These are phyloP conservation scores for Sinosuthora webbiana DNA, from an alignment of 2,113 vertebrate species.

Conservation along the genomic window DNA sequence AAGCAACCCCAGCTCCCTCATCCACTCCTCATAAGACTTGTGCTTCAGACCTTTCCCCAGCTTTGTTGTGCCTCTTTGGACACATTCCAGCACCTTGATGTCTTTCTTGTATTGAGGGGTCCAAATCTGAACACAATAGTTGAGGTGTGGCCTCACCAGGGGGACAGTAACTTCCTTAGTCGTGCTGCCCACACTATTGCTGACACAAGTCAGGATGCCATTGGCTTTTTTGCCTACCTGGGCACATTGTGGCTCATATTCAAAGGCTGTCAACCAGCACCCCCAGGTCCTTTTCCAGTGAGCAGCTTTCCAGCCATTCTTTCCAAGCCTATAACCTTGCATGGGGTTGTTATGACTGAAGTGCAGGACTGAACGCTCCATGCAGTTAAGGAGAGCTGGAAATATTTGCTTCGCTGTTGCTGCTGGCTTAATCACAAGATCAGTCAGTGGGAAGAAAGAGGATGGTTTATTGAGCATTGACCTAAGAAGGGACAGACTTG, in stretches of 20 bases:
- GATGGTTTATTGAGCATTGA: not conserved
- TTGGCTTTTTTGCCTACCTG: not conserved
- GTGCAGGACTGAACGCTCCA: not conserved
- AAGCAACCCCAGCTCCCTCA: not conserved
- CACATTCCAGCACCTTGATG: not conserved
- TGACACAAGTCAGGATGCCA: not conserved
- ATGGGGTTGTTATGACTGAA: not conserved
- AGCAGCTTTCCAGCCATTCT: not conserved
- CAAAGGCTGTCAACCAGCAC: not conserved
- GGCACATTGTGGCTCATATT: not conserved
- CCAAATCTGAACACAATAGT: not conserved
- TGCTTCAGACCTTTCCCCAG: not conserved
- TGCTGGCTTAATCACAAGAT: not conserved
- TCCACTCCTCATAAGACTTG: not conserved
- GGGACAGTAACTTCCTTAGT: not conserved
- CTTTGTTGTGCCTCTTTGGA: not conserved
- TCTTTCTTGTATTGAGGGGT: not conserved
- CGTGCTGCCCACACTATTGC: not conserved
- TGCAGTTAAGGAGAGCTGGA: not conserved
- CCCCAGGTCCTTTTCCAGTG: not conserved
- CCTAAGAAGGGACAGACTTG: not conserved
- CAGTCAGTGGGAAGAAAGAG: not conserved
- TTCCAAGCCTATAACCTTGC: not conserved
- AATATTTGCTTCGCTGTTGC: not conserved
- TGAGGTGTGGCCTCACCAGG: not conserved